Conservation (phyloP, 2,797 vertebrate species). For the Alosa sapidissima region DNA sequence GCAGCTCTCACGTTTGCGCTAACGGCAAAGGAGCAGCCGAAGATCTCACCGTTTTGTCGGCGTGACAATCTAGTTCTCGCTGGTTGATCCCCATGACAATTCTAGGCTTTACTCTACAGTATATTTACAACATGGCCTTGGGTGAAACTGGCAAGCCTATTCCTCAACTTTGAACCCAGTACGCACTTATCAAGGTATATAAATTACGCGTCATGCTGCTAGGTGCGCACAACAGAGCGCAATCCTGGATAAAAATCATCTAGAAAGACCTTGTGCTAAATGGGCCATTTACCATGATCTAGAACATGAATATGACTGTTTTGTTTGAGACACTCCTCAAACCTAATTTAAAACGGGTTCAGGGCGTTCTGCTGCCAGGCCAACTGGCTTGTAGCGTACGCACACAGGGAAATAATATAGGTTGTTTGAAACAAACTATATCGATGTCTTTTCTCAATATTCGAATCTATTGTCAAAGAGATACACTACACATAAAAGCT, state of each 20-base stretch:
- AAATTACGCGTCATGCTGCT: not conserved
- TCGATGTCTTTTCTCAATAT: not conserved
- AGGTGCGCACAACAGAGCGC: not conserved
- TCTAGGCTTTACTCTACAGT: not conserved
- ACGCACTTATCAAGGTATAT: not conserved
- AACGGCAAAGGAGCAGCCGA: constrained; percentile 10
- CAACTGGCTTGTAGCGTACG: not conserved
- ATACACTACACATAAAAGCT: not conserved
- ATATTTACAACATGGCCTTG: not conserved
- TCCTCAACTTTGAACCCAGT: not conserved
- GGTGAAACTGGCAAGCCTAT: not conserved
- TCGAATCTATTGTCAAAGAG: not conserved
- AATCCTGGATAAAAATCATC: too few species aligned
- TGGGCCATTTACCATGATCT: not conserved
- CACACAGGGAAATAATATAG: not conserved
- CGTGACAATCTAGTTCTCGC: constrained; percentile 10
- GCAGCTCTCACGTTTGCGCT: constrained; percentile 13
- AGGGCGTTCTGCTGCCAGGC: not conserved
- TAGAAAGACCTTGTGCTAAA: too few species aligned
- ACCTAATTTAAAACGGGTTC: not conserved
- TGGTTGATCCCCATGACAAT: not conserved
- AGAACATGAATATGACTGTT: not conserved
- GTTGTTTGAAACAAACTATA: not conserved
- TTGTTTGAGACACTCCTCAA: not conserved
- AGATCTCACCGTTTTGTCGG: not conserved